These are phyloP conservation scores for Isotomurus palustris DNA, from an alignment of 2,888 invertebrate genomes.

Conservation along the genomic window DNA sequence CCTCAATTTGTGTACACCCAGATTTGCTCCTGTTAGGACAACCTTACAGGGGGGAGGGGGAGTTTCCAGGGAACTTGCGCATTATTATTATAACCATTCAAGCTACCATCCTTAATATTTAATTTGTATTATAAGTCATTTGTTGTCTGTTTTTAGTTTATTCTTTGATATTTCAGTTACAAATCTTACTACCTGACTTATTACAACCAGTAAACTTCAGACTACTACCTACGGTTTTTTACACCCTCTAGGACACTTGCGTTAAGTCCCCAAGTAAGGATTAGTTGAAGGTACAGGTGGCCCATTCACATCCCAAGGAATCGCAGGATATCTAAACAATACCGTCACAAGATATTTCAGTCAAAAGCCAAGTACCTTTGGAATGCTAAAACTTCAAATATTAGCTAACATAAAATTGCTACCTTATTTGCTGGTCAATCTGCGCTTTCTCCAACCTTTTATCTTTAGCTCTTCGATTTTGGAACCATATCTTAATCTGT, in stretches of 20 bases:
- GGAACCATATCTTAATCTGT: conserved; percentile 86
- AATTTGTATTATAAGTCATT: not conserved
- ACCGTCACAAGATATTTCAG: not conserved
- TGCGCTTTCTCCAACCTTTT: conserved; percentile 94
- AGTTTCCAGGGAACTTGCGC: too few relatives aligned
- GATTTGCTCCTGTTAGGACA: too few relatives aligned
- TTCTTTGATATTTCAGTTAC: not conserved
- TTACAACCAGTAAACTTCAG: not conserved
- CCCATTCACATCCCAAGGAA: not conserved
- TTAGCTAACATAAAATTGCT: conserved; percentile 36
- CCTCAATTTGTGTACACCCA: too few relatives aligned
- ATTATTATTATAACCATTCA: too few relatives aligned
- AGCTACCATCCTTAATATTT: too few relatives aligned
- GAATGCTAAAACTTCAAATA: not conserved
- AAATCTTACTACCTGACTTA: not conserved
- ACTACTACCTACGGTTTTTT: not conserved
- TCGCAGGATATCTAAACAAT: not conserved
- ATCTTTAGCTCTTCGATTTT: conserved; percentile 91
- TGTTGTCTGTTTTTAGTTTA: not conserved
- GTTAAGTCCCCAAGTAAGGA: not conserved
- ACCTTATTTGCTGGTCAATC: conserved; percentile 91
- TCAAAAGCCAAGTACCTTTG: not conserved
- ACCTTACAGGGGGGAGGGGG: too few relatives aligned
- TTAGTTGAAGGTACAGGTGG: not conserved
- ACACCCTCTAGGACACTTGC: not conserved